Evolutionary conservation across 2,797 vertebrate species (phyloP), one percentile per base, ranked within the genome.

Genomic region (Champsocephalus gunnari): DNA sequence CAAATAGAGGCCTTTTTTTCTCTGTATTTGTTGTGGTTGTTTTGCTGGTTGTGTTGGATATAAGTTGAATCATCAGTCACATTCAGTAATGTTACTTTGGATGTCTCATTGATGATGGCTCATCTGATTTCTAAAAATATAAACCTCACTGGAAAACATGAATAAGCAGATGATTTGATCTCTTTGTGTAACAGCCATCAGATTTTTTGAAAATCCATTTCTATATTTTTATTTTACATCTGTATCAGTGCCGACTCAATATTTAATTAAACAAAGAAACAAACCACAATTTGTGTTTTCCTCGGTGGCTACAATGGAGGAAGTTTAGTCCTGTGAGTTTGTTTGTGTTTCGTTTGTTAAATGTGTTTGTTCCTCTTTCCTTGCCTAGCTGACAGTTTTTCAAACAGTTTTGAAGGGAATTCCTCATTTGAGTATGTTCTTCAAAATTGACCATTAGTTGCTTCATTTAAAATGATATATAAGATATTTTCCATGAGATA

Each of bases 341-440:
- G 55, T 75, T 70, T 80, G 56, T 49, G 32, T 24, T 19, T 82
- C 3, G n/a, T 56, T 53, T 44, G 19, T 0, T 12, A 1, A 1
- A 0, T 56, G 43, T 62, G 55, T 71, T 73, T 66, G 47, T 86
- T 86, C 79, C 83, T 69, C 51, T 32, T 83, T 69, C 51, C 32
- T 83, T 49, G 47, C 0, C 13, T 32, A 9, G 0, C 53, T 56
- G 2, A 67, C 71, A 51, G 19, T 19, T 19, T 19, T 19, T 19
- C 19, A 60, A 67, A 79, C 4, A 34, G 7, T 34, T 14, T 1
- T 0, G 0, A 41, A 57, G 77, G 75, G 38, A 77, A 70, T 34
- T 34, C 7, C 34, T 34, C 34, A 32, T 28, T 73, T 73, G 6
- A 24, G n/a, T 0, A 2, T 66, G 53, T 55, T 64, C 53, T 68